phyloP scores from a whole-genome alignment of 2,888 invertebrate species.

The Ectropis crepuscularia region DNA sequence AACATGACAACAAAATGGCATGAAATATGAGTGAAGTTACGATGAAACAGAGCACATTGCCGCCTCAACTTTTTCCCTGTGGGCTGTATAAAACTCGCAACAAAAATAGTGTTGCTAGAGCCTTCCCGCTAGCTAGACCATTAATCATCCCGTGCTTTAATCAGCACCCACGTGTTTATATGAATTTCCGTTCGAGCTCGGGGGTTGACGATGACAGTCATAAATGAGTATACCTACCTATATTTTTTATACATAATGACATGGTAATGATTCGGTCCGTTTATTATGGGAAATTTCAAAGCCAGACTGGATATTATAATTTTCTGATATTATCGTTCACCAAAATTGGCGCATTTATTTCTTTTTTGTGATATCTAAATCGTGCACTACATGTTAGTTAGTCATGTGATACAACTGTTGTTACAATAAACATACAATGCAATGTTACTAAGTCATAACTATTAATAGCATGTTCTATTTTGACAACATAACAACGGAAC shows the following conservation, averaged over 20 bases:
- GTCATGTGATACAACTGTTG: too few species aligned
- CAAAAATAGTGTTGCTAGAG: constrained; percentile 16
- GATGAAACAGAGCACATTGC: constrained; percentile 21
- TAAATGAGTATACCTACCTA: constrained; percentile 22
- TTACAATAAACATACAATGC: too few species aligned
- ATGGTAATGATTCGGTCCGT: constrained; percentile 17
- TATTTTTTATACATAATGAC: constrained; percentile 18
- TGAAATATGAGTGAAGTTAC: constrained; percentile 23
- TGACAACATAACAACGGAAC: too few species aligned
- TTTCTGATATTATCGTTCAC: neutral
- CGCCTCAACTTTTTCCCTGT: constrained; percentile 6
- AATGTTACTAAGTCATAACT: too few species aligned
- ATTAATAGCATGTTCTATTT: too few species aligned
- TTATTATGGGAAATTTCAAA: constrained; percentile 4
- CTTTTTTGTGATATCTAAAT: neutral
- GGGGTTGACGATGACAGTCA: constrained; percentile 24
- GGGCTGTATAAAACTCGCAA: constrained; percentile 5
- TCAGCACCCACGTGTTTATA: constrained; percentile 23
- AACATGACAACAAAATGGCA: constrained; percentile 49
- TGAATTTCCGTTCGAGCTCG: constrained; percentile 21
- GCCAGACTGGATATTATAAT: constrained; percentile 5
- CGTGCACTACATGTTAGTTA: too few species aligned
- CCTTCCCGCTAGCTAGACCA: constrained; percentile 12
- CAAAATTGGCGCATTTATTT: neutral
- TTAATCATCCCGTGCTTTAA: constrained; percentile 27